These are phyloP conservation scores for Geococcyx californianus DNA, from an alignment of 2,113 vertebrate species.

Conservation along the genomic window DNA sequence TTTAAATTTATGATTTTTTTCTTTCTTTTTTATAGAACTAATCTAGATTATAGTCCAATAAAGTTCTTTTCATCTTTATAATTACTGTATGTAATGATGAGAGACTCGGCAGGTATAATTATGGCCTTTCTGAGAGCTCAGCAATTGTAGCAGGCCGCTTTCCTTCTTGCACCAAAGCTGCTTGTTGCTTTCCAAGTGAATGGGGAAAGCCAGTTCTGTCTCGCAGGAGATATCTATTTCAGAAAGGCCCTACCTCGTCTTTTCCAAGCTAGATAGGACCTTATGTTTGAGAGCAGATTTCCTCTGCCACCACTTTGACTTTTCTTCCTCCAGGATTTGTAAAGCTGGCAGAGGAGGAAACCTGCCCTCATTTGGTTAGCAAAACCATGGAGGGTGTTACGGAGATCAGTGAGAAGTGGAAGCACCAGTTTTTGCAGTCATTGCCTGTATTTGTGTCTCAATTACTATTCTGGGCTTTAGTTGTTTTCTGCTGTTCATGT, in stretches of 20 bases:
- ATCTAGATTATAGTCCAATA: neutral
- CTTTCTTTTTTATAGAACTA: neutral
- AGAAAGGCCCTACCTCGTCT: neutral
- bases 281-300: neutral
- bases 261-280: neutral
- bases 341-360: neutral
- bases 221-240: neutral
- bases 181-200: neutral
- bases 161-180: neutral
- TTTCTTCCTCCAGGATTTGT: neutral
- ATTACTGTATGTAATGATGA: neutral
- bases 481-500: neutral
- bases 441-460: neutral
- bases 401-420: neutral
- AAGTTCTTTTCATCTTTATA: neutral
- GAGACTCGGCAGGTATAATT: neutral
- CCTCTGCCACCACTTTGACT: neutral
- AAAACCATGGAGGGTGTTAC: rapidly evolving
- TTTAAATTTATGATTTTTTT: neutral
- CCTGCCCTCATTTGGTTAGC: neutral
- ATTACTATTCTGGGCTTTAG: neutral
- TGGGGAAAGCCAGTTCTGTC: neutral
- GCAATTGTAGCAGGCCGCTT: neutral
- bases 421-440: neutral
- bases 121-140: neutral